phyloP scores from a whole-genome alignment of 1,140 invertebrate genomes.

The Paraescarpia echinospica region DNA sequence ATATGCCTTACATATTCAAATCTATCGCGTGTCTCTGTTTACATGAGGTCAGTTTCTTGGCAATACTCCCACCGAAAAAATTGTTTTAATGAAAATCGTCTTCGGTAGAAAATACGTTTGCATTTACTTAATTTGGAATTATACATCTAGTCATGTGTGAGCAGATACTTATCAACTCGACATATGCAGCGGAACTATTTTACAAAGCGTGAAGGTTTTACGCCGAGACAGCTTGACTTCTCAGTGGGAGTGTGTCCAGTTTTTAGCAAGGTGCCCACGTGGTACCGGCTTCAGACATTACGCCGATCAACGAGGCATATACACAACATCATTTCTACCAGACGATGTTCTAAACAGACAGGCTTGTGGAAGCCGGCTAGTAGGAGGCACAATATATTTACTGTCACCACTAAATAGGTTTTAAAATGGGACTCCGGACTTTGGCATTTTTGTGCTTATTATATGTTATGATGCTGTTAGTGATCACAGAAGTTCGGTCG shows the following conservation, averaged over 20 bases:
- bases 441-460: not conserved
- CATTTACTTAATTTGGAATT: not conserved
- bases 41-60: not conserved
- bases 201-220: not conserved
- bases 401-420: not conserved
- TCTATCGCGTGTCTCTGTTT: not conserved
- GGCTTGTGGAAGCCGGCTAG: not conserved
- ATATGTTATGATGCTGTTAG: not conserved
- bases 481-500: not conserved
- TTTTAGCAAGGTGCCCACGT: not conserved
- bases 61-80: not conserved
- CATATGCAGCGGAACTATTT: not conserved
- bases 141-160: not conserved
- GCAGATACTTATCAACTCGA: not conserved
- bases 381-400: not conserved
- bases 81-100: not conserved
- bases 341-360: not conserved
- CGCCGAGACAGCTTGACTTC: not conserved
- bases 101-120: not conserved
- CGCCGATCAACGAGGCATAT: not conserved
- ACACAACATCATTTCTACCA: not conserved
- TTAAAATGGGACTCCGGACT: not conserved
- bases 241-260: not conserved
- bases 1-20: not conserved
- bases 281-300: not conserved